Base-by-base conservation (phyloP, 2,888 invertebrate genomes). In the Stomorhina lunata region DNA sequence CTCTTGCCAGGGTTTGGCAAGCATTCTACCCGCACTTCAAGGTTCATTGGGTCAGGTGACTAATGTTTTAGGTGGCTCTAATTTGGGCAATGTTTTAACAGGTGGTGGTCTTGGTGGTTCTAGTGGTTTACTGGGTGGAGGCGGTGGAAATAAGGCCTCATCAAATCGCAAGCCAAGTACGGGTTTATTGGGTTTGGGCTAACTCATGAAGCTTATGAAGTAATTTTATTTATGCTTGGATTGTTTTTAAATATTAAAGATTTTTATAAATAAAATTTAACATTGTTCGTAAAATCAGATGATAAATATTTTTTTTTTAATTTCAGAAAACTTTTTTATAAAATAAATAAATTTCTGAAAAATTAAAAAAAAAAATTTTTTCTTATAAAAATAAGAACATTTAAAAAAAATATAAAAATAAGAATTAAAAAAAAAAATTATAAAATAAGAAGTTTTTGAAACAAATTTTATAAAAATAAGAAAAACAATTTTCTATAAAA, bases 1-100 rank as follows among this genome's bases (percentile, higher is more conserved):
- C 0, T 87, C 89, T 34, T 91, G 91, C 25, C 83, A 87, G 20
- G 88, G 87, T 5, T 77, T 91, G 29, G 86, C 87, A 25, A 85
- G 68, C 40, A 20, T 88, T 5, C 63, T 90, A 10, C 27, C 76
- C 0, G 45, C 72, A 2, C 40, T 86, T 1, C 80, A 84, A 15
- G 87, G 86, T 10, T 85, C 86, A 29, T 55, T 90, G 27, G 86
- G 84, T 32, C 87, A 84, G 40, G 80, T 86, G 12, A 79, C 80
- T 20, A 76, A 84, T 34, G 17, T 22, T 2, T n/a, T 85, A 5
- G 86, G 86, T 9, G 76, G 71, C 5, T 22, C 27, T 32, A 63
- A 25, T 32, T 32, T 65, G 61, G 82, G 65, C 50, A 40, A 40
- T 25, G 27, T 59, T 0, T 22, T 66, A 25, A 50, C 43, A 7